Evolutionary conservation across 2,888 invertebrate genomes (phyloP).

Genomic region (Cybosia mesomella): DNA sequence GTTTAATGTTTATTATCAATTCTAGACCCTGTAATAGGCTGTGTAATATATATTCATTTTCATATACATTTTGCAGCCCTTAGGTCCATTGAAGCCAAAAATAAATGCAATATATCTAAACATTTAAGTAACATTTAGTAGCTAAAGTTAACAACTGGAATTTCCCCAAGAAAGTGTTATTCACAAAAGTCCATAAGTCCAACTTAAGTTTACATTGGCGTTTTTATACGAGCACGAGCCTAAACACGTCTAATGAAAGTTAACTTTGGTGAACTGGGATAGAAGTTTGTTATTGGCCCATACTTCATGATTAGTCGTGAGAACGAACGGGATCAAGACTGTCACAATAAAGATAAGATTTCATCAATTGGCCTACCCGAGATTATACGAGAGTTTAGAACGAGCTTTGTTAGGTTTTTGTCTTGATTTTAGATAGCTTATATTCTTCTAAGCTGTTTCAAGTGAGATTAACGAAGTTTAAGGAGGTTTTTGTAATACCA

Average conservation of each 20-base stretch:
- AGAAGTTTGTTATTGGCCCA: constrained; percentile 63
- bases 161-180: constrained; percentile 30
- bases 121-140: constrained; percentile 34
- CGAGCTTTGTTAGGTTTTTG: constrained; percentile 30
- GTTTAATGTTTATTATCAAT: too few relatives aligned
- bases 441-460: not conserved
- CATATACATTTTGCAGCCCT: not conserved
- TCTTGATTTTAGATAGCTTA: constrained; percentile 12
- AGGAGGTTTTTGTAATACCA: not conserved
- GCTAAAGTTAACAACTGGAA: constrained; percentile 30
- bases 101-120: not conserved
- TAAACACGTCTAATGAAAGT: constrained; percentile 61
- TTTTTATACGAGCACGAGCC: constrained; percentile 59
- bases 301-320: constrained; percentile 65
- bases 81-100: constrained; percentile 11
- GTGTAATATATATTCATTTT: too few relatives aligned
- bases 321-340: constrained; percentile 58
- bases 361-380: constrained; percentile 60
- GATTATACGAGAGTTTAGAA: constrained; percentile 47
- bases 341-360: constrained; percentile 67
- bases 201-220: constrained; percentile 62
- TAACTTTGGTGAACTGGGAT: constrained; percentile 51
- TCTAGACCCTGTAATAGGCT: too few relatives aligned
- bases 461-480: not conserved
- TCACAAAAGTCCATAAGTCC: constrained; percentile 56